Percentiles rank a stretch among this genome's conserved stretches.
These are phyloP conservation scores for Campylomormyrus tamandua DNA, from an alignment of 2,113 vertebrate genomes.

Conservation along the genomic window DNA sequence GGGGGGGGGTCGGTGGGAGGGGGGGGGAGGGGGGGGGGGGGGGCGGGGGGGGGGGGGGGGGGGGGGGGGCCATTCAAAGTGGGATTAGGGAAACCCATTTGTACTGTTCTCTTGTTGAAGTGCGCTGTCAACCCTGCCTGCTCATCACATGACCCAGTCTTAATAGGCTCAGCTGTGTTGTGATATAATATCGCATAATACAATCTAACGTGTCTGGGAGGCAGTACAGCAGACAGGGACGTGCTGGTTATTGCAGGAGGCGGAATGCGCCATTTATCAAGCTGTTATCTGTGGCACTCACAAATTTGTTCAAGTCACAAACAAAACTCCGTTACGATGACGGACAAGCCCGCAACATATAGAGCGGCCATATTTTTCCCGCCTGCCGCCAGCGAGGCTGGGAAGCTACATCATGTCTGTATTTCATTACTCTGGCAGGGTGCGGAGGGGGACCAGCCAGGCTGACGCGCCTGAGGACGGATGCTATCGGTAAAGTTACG, in stretches of 20 bases:
- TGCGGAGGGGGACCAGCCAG: background rate
- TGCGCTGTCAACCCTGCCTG: constrained; percentile 2
- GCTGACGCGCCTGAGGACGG: constrained; percentile 23
- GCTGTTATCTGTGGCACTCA: constrained; percentile 41
- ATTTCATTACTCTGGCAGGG: constrained; percentile 30
- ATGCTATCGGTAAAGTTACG: constrained; percentile 11
- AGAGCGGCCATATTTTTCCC: constrained; percentile 38
- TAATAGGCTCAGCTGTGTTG: constrained; percentile 21
- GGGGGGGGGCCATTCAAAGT: background rate
- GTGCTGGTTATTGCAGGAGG: constrained; percentile 40
- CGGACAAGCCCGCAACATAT: constrained; percentile 33
- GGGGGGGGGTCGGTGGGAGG: background rate
- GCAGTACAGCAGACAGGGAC: constrained; percentile 30
- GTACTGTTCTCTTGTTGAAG: background rate
- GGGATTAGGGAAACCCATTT: background rate
- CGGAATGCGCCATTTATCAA: constrained; percentile 47
- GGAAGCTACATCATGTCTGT: constrained; percentile 20
- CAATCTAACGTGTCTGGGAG: constrained; percentile 40
- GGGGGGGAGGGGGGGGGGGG: background rate
- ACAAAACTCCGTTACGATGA: constrained; percentile 41
- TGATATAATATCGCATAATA: constrained; percentile 52
- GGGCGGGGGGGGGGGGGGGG: background rate
- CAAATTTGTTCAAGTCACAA: constrained; percentile 51
- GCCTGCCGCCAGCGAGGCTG: constrained; percentile 17
- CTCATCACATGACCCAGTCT: background rate